A percentile compares a stretch with the other conserved stretches of the same genome.
These are phyloP conservation scores for Quiscalus mexicanus DNA, from an alignment of 2,113 vertebrate species.

Conservation along the genomic window DNA sequence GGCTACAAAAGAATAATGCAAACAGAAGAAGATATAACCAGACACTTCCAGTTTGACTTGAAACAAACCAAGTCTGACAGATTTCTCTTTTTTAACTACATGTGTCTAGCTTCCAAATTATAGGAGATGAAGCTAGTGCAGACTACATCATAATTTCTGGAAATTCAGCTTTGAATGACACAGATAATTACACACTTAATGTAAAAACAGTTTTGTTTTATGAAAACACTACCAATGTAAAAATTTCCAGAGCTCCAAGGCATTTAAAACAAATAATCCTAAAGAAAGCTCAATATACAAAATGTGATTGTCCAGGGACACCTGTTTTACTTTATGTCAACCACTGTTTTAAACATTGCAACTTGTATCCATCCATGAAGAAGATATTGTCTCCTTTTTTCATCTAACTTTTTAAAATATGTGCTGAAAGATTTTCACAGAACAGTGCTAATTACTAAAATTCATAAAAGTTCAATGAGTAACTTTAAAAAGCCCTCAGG, in stretches of 20 bases:
- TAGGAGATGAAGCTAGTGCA: neutral
- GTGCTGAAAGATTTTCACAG: neutral
- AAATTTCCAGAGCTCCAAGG: neutral
- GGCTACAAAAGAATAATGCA: neutral
- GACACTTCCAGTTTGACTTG: neutral
- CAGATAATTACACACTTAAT: neutral
- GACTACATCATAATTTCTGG: neutral
- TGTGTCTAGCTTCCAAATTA: neutral
- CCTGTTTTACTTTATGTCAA: neutral
- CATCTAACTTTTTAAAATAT: neutral
- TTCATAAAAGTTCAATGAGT: neutral
- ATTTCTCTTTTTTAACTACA: neutral
- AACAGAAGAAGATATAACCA: neutral
- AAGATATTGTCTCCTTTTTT: neutral
- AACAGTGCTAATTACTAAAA: neutral
- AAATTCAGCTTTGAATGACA: neutral
- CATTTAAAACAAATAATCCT: neutral
- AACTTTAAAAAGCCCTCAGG: neutral
- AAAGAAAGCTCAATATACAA: neutral
- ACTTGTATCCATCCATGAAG: neutral
- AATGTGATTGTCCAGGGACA: neutral
- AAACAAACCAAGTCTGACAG: neutral
- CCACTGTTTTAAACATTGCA: neutral
- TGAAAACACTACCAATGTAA: neutral
- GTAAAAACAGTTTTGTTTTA: neutral